Evolutionary conservation across 1,140 invertebrate species (phyloP).

Genomic region (Yoshiicerus persimilis): DNA sequence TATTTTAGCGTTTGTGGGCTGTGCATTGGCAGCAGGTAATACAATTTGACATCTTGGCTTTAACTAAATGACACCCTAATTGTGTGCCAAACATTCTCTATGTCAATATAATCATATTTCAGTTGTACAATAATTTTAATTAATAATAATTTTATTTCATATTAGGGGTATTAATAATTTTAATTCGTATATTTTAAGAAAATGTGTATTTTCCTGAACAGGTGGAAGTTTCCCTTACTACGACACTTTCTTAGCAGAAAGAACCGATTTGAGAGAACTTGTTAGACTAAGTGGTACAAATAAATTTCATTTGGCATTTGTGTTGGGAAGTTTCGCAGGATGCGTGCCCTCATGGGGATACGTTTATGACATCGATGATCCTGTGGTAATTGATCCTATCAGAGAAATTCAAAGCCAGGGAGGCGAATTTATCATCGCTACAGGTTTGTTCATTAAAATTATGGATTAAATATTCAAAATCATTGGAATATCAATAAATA

Average conservation of each 20-base stretch:
- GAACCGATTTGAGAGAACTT: slow-evolving; percentile 31
- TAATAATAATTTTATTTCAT: not conserved
- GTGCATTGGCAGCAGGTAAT: not conserved
- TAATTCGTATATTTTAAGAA: not conserved
- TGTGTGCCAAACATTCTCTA: too few relatives aligned
- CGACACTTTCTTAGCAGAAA: not conserved
- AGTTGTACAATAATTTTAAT: not conserved
- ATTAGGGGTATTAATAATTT: not conserved
- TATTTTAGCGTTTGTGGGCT: not conserved
- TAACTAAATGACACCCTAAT: not conserved
- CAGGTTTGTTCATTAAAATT: not conserved
- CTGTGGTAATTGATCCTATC: slow-evolving; percentile 40
- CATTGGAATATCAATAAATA: too few relatives aligned
- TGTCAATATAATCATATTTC: not conserved
- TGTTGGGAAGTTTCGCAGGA: slow-evolving; percentile 34
- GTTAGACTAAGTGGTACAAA: slow-evolving; percentile 30
- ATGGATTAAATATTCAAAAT: too few relatives aligned
- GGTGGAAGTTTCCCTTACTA: slow-evolving; percentile 32
- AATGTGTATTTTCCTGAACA: not conserved
- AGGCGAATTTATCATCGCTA: slow-evolving; percentile 37
- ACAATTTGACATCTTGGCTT: not conserved
- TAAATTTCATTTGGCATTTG: slow-evolving; percentile 48
- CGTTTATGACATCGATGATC: slow-evolving; percentile 37
- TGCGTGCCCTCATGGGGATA: slow-evolving; percentile 49
- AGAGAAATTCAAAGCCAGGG: slow-evolving; percentile 34